phyloP scores from a whole-genome alignment of 2,113 vertebrate species.

The Mustelus asterias region DNA sequence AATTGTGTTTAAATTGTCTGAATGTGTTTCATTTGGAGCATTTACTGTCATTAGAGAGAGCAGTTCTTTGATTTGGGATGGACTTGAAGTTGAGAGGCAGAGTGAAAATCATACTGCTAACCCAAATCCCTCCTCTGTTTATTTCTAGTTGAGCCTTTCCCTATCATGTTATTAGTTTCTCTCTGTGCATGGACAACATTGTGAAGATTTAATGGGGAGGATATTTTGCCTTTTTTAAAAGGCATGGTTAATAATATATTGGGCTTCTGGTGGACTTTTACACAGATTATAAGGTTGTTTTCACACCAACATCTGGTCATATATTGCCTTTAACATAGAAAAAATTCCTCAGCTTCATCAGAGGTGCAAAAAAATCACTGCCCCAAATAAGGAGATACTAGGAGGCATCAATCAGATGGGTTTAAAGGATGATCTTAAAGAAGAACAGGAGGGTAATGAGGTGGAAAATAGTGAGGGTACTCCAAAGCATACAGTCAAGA shows the following conservation, averaged over 20 bases:
- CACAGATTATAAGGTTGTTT: not conserved
- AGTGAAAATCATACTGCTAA: not conserved
- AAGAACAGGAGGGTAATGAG: not conserved
- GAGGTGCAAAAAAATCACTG: not conserved
- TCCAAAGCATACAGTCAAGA: not conserved
- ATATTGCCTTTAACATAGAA: too few relatives aligned
- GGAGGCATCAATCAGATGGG: not conserved
- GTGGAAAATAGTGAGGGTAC: not conserved
- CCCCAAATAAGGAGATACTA: not conserved
- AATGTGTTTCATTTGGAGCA: not conserved
- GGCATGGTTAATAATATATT: not conserved
- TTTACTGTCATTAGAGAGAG: not conserved
- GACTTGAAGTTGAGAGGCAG: not conserved
- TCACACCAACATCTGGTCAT: not conserved
- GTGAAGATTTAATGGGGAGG: not conserved
- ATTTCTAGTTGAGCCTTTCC: not conserved
- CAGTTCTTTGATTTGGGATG: not conserved
- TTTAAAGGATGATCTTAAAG: not conserved
- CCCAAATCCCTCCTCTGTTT: not conserved
- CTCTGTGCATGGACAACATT: not conserved
- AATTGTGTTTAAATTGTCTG: not conserved
- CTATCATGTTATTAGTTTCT: not conserved
- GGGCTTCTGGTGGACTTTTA: not conserved
- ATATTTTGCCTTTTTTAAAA: not conserved
- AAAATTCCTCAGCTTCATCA: not conserved